phyloP scores from a whole-genome alignment of 2,888 invertebrate species.

The Autographa gamma region DNA sequence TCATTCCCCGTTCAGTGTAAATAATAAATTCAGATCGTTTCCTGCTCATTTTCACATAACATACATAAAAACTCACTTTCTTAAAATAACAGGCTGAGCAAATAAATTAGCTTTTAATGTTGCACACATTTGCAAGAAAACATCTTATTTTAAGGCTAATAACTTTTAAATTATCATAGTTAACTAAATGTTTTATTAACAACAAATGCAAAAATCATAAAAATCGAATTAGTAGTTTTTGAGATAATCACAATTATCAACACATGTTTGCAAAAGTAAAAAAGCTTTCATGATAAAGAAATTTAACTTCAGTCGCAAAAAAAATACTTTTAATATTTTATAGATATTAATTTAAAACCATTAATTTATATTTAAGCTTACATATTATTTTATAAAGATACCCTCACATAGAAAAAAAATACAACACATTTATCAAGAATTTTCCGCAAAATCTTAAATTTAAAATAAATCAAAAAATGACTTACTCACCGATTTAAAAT shows the following conservation, averaged over 20 bases:
- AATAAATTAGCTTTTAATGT: not conserved
- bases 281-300: too few species aligned
- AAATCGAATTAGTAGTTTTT: not conserved
- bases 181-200: not conserved
- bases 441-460: not conserved
- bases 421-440: too few species aligned
- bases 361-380: too few species aligned
- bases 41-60: not conserved
- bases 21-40: not conserved
- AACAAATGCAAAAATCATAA: not conserved
- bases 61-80: constrained; percentile 1
- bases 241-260: not conserved
- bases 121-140: not conserved
- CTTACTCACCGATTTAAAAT: constrained; percentile 84
- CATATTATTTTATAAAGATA: too few species aligned
- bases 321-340: too few species aligned
- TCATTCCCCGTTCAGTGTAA: constrained; percentile 1
- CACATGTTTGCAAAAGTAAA: too few species aligned
- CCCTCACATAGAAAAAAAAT: not conserved
- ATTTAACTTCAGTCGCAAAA: too few species aligned
- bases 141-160: not conserved
- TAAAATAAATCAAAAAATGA: constrained; percentile 55
- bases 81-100: not conserved
- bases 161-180: not conserved
- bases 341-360: too few species aligned